A percentile compares a stretch with the other conserved stretches of the same genome.
Evolutionary conservation across 2,113 vertebrate species (phyloP).

Genomic region (Neogobius melanostomus): DNA sequence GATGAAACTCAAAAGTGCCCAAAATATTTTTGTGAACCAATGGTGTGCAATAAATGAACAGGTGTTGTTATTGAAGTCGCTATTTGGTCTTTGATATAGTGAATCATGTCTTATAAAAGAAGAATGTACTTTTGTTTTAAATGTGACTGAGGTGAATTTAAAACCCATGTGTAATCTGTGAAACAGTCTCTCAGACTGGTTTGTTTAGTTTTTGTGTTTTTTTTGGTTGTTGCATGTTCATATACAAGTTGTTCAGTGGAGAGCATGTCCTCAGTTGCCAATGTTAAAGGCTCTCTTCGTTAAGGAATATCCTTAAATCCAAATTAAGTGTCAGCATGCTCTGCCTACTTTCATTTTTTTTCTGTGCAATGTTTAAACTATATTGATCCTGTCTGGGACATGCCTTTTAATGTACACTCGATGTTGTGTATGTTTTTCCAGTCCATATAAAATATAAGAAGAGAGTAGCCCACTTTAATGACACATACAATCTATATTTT

Average conservation of each 20-base stretch:
- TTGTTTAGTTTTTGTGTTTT: constrained; percentile 41
- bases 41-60: constrained; percentile 76
- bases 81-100: constrained; percentile 45
- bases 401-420: constrained; percentile 82
- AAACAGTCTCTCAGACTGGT: constrained; percentile 42
- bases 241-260: constrained; percentile 55
- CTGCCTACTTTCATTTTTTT: constrained; percentile 67
- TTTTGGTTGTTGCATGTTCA: constrained; percentile 51
- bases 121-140: constrained; percentile 62
- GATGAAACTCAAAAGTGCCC: constrained; percentile 74
- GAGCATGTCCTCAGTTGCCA: constrained; percentile 74
- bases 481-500: constrained; percentile 82
- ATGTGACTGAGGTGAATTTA: constrained; percentile 59
- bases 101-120: constrained; percentile 27
- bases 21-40: constrained; percentile 73
- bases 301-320: constrained; percentile 27
- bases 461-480: constrained; percentile 84
- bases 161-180: constrained; percentile 56
- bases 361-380: constrained; percentile 78
- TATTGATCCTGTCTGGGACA: constrained; percentile 65
- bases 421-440: constrained; percentile 87
- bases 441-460: constrained; percentile 78
- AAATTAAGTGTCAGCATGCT: constrained; percentile 82
- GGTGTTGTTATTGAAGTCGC: constrained; percentile 58
- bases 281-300: constrained; percentile 62